Evolutionary conservation across 2,888 invertebrate genomes (phyloP).

Genomic region (Octodonta nipae): DNA sequence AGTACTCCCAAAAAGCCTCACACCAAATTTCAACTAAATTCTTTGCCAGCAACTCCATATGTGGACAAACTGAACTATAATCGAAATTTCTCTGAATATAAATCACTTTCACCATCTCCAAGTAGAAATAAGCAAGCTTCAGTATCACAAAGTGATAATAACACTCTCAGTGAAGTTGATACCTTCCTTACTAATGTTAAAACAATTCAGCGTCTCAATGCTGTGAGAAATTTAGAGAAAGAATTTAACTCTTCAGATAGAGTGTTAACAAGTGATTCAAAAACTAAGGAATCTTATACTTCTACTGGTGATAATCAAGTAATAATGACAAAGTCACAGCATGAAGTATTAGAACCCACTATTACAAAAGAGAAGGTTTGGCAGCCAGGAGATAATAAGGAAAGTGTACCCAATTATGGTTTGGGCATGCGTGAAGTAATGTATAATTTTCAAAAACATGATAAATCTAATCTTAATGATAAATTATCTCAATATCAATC

Average conservation of each 20-base stretch:
- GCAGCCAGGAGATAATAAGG: conserved; percentile 27
- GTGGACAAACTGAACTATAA: conserved; percentile 13
- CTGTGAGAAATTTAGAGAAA: conserved; percentile 22
- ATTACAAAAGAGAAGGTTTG: conserved; percentile 20
- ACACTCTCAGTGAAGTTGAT: conserved; percentile 26
- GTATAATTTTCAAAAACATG: conserved; percentile 10
- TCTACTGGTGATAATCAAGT: no score
- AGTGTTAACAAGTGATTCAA: no score
- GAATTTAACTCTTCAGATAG: conserved; percentile 19
- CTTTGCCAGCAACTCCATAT: conserved; percentile 28
- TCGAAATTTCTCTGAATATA: neutral
- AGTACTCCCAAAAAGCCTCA: conserved; percentile 34
- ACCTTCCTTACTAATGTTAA: conserved; percentile 31
- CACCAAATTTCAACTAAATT: conserved; percentile 24
- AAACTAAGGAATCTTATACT: no score
- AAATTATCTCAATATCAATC: neutral
- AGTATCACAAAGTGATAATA: conserved; percentile 13
- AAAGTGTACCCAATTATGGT: conserved; percentile 32
- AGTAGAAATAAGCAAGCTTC: no score
- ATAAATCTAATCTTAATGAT: neutral
- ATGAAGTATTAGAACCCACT: no score
- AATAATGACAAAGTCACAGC: no score
- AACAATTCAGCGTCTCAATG: conserved; percentile 23
- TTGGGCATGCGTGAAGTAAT: conserved; percentile 26
- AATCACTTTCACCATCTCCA: neutral